phyloP scores from a whole-genome alignment of 2,797 vertebrate species.

The Gadopsis bispinosus region DNA sequence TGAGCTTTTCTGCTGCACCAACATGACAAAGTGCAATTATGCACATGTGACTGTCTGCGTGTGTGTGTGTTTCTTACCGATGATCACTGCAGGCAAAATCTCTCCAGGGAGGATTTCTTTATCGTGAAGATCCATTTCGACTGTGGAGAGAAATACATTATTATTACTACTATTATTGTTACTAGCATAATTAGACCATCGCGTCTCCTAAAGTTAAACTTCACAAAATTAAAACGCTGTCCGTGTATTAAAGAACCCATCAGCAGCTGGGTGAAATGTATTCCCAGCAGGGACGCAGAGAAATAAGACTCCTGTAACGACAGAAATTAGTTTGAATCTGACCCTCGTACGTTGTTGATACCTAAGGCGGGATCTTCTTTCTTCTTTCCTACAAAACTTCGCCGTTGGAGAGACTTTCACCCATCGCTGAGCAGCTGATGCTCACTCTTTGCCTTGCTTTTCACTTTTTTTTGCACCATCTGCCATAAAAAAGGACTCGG shows the following conservation, averaged over 20 bases:
- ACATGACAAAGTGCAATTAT: neutral
- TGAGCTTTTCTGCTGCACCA: neutral
- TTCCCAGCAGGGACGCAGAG: neutral
- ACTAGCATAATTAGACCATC: neutral
- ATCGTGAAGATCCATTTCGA: slow-evolving; percentile 77
- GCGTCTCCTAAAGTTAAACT: neutral
- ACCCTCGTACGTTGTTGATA: no score
- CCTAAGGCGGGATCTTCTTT: no score
- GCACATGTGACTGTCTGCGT: neutral
- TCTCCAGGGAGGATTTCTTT: slow-evolving; percentile 69
- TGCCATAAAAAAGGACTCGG: neutral
- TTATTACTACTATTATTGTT: neutral
- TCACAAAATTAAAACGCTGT: neutral
- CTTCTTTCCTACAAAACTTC: neutral
- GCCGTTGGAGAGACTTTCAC: neutral
- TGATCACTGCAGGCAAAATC: slow-evolving; percentile 82
- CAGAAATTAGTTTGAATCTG: neutral
- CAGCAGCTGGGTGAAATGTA: neutral
- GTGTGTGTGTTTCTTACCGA: slow-evolving; percentile 75
- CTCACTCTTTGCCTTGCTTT: neutral
- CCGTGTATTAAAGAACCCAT: neutral
- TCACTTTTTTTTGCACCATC: neutral
- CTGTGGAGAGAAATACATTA: slow-evolving; percentile 47
- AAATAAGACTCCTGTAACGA: neutral
- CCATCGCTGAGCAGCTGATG: no score